A percentile compares a stretch with the other conserved stretches of the same genome.
Conservation (phyloP, 2,797 vertebrate species). For the Margarornis squamiger region DNA sequence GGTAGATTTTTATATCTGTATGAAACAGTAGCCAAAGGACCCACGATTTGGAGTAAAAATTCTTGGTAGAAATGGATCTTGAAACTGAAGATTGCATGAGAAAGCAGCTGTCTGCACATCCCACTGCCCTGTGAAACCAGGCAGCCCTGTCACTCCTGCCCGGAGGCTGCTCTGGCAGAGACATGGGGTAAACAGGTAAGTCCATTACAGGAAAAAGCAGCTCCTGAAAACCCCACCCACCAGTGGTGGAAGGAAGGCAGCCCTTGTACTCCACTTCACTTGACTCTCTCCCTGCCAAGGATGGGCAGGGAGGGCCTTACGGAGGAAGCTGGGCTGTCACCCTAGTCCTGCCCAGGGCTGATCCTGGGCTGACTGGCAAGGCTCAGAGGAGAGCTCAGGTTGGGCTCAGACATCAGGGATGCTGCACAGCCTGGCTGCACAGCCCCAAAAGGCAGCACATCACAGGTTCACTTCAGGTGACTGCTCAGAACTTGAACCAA, state of each 20-base stretch:
- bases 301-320: background rate
- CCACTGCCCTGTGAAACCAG: background rate
- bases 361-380: background rate
- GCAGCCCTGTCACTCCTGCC: background rate
- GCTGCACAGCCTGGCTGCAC: background rate
- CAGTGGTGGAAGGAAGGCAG: background rate
- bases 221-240: background rate
- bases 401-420: background rate
- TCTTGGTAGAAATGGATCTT: background rate
- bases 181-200: accelerated
- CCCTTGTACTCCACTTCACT: background rate
- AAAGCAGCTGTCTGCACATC: background rate
- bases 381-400: background rate
- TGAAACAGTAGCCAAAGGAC: background rate
- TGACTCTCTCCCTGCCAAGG: accelerated
- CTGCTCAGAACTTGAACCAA: background rate
- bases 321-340: background rate
- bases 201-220: accelerated
- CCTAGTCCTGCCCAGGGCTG: accelerated
- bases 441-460: background rate
- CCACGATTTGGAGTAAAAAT: background rate
- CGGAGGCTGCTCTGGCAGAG: background rate
- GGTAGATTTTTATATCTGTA: background rate
- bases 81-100: background rate
- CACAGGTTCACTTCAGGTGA: background rate